phyloP scores from a whole-genome alignment of 1,140 invertebrate species.

The Bombus consobrinus region DNA sequence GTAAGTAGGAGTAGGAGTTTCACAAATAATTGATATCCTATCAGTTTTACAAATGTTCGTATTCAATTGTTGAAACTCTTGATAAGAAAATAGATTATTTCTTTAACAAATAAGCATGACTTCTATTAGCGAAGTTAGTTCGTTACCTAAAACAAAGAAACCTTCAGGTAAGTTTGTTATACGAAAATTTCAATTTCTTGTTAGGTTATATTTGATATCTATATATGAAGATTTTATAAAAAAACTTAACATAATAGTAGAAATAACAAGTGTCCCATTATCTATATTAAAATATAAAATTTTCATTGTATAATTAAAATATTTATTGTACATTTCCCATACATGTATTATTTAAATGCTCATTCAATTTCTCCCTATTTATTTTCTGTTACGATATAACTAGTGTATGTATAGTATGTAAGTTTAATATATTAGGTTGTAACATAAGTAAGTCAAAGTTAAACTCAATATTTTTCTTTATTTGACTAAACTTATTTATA shows the following conservation, averaged over 20 bases:
- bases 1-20: no score
- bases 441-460: no score
- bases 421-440: not conserved
- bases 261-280: not conserved
- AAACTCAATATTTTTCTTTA: no score
- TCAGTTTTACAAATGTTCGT: constrained; percentile 5
- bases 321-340: not conserved
- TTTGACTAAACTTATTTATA: no score
- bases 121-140: constrained; percentile 69
- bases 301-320: not conserved
- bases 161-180: constrained; percentile 76
- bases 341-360: not conserved
- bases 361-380: not conserved
- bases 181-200: constrained; percentile 4
- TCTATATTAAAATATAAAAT: not conserved
- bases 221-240: constrained; percentile 2
- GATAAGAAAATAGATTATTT: not conserved
- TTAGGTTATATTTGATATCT: constrained; percentile 3
- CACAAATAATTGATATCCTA: not conserved
- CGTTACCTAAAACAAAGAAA: constrained; percentile 78
- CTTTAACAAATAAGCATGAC: constrained; percentile 65
- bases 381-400: not conserved
- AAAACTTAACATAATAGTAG: constrained; percentile 2
- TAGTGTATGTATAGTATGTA: not conserved
- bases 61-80: not conserved